Conservation (phyloP, 2,797 vertebrate genomes). For the Orestias chungarensis region DNA sequence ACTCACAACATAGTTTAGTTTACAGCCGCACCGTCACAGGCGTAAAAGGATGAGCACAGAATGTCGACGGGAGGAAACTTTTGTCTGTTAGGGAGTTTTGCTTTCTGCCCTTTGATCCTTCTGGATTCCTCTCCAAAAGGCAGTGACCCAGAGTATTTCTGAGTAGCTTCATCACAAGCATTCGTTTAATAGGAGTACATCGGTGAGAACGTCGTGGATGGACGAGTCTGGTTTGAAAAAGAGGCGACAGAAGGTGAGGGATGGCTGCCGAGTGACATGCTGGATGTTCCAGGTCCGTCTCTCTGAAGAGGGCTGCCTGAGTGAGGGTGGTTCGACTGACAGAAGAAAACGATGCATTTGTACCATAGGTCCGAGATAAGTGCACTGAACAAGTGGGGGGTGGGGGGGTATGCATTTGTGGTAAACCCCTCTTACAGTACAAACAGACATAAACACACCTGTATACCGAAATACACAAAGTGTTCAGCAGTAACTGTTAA, state of each 20-base stretch:
- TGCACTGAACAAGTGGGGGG: slow-evolving; percentile 72
- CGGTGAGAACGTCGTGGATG: background rate
- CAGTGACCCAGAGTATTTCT: slow-evolving; percentile 52
- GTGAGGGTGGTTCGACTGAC: slow-evolving; percentile 37
- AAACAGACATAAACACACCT: slow-evolving; percentile 51
- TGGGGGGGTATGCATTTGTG: slow-evolving; percentile 55
- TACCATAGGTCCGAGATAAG: slow-evolving; percentile 77
- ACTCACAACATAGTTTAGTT: slow-evolving; percentile 47
- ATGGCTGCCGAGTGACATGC: slow-evolving; percentile 31
- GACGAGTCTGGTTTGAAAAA: slow-evolving; percentile 35
- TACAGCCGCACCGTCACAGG: slow-evolving; percentile 52
- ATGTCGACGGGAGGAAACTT: slow-evolving; percentile 30
- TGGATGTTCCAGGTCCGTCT: slow-evolving; percentile 34
- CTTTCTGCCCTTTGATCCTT: slow-evolving; percentile 56
- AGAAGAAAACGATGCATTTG: slow-evolving; percentile 59
- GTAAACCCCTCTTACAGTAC: slow-evolving; percentile 54
- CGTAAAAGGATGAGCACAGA: slow-evolving; percentile 44
- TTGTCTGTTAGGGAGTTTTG: slow-evolving; percentile 31
- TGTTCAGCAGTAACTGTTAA: slow-evolving; percentile 73
- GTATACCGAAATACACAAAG: slow-evolving; percentile 62
- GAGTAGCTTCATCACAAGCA: slow-evolving; percentile 41
- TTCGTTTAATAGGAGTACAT: slow-evolving; percentile 34
- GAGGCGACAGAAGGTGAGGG: slow-evolving; percentile 9
- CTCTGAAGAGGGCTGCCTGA: slow-evolving; percentile 25
- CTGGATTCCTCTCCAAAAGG: slow-evolving; percentile 59